A percentile compares a stretch with the other conserved stretches of the same genome.
Evolutionary conservation across 1,140 invertebrate genomes (phyloP).

Genomic region (Lepidostoma basale): DNA sequence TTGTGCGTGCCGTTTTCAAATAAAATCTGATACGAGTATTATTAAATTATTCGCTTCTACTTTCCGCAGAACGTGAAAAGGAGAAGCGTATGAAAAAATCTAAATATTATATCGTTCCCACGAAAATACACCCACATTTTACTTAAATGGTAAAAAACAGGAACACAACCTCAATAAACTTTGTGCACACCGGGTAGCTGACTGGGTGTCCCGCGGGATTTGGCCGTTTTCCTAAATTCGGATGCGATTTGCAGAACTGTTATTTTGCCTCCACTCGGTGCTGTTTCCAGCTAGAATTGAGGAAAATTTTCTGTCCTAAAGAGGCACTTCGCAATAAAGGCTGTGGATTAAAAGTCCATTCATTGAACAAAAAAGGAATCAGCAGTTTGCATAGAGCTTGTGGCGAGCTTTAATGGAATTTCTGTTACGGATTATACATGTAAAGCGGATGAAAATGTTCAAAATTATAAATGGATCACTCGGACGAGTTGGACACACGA

Average conservation of each 20-base stretch:
- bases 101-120: constrained; percentile 11
- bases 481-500: too few relatives aligned
- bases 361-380: too few relatives aligned
- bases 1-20: too few relatives aligned
- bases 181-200: neutral
- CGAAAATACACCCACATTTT: neutral
- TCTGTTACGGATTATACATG: too few relatives aligned
- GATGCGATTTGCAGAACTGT: constrained; percentile 15
- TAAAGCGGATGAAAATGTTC: too few relatives aligned
- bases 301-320: neutral
- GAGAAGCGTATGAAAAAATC: neutral
- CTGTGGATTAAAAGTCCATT: too few relatives aligned
- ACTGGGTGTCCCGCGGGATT: constrained; percentile 1
- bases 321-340: neutral
- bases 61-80: too few relatives aligned
- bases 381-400: too few relatives aligned
- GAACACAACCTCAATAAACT: constrained; percentile 14
- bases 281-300: neutral
- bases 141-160: constrained; percentile 5
- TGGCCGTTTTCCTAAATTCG: constrained; percentile 4
- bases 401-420: too few relatives aligned
- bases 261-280: neutral
- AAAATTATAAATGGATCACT: too few relatives aligned
- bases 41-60: too few relatives aligned
- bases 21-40: too few relatives aligned